phyloP scores from a whole-genome alignment of 2,797 vertebrate species.

The Sebastes hubbsi region DNA sequence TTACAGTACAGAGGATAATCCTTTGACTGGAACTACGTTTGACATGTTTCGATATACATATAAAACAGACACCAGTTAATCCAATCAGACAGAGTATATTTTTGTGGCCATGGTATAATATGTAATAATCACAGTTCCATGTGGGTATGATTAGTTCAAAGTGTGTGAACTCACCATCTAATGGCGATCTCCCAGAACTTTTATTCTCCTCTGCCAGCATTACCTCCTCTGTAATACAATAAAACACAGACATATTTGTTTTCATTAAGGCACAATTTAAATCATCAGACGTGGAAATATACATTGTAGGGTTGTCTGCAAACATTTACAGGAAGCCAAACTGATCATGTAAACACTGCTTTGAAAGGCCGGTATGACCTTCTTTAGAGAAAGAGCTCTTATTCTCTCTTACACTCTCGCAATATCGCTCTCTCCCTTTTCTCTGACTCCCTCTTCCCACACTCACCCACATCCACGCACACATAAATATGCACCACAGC shows the following conservation, averaged over 20 bases:
- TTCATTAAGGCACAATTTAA: conserved; percentile 1
- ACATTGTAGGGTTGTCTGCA: conserved; percentile 38
- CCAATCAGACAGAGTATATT: background rate
- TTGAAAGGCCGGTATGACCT: conserved; percentile 52
- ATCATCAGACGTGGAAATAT: conserved; percentile 19
- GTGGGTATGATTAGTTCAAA: background rate
- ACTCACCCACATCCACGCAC: conserved; percentile 62
- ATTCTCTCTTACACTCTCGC: conserved; percentile 41
- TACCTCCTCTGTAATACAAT: conserved; percentile 91
- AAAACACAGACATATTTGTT: conserved; percentile 27
- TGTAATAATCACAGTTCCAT: background rate
- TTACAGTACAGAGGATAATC: background rate
- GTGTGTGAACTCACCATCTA: conserved; percentile 89
- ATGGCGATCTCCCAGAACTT: conserved; percentile 93
- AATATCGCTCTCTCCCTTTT: conserved; percentile 14
- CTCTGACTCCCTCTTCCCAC: conserved; percentile 64
- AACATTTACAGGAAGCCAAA: conserved; percentile 41
- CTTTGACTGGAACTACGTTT: background rate
- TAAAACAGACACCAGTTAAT: background rate
- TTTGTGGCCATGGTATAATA: background rate
- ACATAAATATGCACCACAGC: conserved; percentile 51
- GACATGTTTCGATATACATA: background rate
- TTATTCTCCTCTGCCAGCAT: conserved; percentile 99
- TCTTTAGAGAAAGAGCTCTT: conserved; percentile 57
- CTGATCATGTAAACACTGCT: conserved; percentile 34